Conservation (phyloP, 2,888 invertebrate species). For the Perizoma flavofasciatum region DNA sequence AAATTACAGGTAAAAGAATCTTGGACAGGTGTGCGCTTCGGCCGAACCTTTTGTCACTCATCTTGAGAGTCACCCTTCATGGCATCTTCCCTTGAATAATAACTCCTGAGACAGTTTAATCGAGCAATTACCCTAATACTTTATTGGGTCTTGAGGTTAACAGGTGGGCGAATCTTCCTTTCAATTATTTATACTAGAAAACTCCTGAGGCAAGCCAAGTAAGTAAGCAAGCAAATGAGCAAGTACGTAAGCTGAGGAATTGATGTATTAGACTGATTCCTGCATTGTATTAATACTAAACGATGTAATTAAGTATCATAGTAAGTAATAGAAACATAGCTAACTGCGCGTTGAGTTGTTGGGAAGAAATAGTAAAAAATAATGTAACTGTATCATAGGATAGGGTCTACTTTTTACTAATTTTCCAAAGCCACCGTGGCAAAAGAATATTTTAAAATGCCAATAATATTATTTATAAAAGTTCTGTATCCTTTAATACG, state of each 20-base stretch:
- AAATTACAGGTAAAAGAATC: constrained; percentile 31
- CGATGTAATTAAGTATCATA: too few relatives aligned
- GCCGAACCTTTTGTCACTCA: constrained; percentile 27
- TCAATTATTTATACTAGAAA: neutral
- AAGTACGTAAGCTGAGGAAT: too few relatives aligned
- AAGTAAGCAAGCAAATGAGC: neutral
- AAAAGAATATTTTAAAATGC: too few relatives aligned
- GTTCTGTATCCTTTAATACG: too few relatives aligned
- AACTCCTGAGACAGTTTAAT: constrained; percentile 16
- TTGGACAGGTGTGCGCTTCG: constrained; percentile 24
- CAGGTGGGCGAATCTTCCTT: constrained; percentile 5
- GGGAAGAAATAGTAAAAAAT: too few relatives aligned
- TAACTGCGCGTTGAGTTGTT: too few relatives aligned
- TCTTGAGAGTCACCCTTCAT: constrained; percentile 22
- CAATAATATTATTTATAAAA: too few relatives aligned
- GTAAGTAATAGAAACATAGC: too few relatives aligned
- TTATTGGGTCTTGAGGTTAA: constrained; percentile 11
- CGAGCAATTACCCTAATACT: constrained; percentile 19
- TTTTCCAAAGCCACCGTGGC: too few relatives aligned
- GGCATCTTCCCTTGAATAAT: constrained; percentile 19
- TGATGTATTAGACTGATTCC: neutral
- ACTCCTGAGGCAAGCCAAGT: neutral
- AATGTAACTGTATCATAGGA: too few relatives aligned
- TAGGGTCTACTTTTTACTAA: too few relatives aligned
- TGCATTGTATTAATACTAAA: neutral